phyloP scores from a whole-genome alignment of 2,113 vertebrate genomes.

The Cephalopholis sonnerati region DNA sequence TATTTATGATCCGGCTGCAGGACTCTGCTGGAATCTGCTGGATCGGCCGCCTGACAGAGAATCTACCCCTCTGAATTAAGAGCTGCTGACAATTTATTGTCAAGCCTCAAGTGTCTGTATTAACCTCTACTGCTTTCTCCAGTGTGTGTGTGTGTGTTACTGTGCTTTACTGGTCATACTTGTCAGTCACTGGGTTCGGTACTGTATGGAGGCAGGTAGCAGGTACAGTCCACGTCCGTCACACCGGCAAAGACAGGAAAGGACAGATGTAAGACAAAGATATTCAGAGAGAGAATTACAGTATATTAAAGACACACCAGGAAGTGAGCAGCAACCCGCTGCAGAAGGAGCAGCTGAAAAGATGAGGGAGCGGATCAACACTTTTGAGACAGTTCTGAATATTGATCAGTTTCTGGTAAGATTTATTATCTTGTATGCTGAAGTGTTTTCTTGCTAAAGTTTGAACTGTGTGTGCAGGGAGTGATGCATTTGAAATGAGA shows the following conservation, averaged over 20 bases:
- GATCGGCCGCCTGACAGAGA: conserved; percentile 48
- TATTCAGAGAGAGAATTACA: conserved; percentile 31
- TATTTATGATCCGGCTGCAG: conserved; percentile 63
- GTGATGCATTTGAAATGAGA: neutral
- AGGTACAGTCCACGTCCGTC: conserved; percentile 69
- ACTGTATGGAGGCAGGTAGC: conserved; percentile 66
- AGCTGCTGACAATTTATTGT: conserved; percentile 85
- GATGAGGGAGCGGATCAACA: conserved; percentile 83
- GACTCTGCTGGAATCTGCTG: conserved; percentile 71
- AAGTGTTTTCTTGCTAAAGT: neutral
- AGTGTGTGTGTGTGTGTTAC: conserved; percentile 12
- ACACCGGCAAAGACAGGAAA: conserved; percentile 66
- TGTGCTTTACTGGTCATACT: conserved; percentile 44
- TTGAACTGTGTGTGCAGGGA: neutral
- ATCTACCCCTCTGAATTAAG: conserved; percentile 76
- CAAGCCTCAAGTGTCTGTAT: conserved; percentile 74
- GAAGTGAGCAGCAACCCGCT: conserved; percentile 21
- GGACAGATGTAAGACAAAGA: conserved; percentile 64
- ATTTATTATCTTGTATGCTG: neutral
- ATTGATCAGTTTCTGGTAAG: conserved; percentile 86
- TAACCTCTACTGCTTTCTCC: conserved; percentile 63
- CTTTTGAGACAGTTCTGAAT: conserved; percentile 84
- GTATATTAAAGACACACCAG: conserved; percentile 32
- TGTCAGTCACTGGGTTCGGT: conserved; percentile 48
- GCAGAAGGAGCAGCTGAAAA: conserved; percentile 48